These are phyloP conservation scores for Helicolenus hilgendorfi DNA, from an alignment of 2,797 vertebrate species.

Conservation along the genomic window DNA sequence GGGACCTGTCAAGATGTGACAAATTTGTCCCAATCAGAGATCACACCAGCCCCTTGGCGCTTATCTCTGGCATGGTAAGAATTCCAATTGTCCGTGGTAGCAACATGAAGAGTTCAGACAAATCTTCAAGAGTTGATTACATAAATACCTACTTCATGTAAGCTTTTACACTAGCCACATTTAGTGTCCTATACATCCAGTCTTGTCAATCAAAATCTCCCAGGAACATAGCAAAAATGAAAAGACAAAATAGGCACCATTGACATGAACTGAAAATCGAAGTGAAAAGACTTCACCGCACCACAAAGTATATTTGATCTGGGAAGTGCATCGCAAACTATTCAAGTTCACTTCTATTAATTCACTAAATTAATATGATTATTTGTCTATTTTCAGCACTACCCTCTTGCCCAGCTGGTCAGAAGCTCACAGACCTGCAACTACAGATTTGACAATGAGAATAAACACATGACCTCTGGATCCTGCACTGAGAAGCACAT, in stretches of 20 bases:
- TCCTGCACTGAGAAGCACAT: conserved; percentile 95
- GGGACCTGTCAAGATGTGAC: conserved; percentile 93
- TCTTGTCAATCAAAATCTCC: neutral
- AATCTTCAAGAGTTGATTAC: neutral
- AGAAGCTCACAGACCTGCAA: conserved; percentile 94
- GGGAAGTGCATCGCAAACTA: neutral
- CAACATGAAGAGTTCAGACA: neutral
- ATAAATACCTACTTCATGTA: neutral
- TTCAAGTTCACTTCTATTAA: neutral
- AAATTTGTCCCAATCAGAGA: conserved; percentile 92
- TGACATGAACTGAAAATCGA: neutral
- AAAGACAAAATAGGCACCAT: neutral
- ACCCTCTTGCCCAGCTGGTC: conserved; percentile 91
- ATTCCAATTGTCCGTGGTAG: neutral
- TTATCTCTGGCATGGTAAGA: conserved; percentile 94
- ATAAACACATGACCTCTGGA: conserved; percentile 92
- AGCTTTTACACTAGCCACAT: neutral
- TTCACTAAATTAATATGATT: neutral
- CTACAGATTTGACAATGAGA: conserved; percentile 93
- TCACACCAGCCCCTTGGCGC: conserved; percentile 93
- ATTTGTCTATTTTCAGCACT: conserved; percentile 83
- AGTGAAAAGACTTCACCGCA: neutral
- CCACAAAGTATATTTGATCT: neutral
- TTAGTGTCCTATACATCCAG: neutral
- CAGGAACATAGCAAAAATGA: neutral